Conservation (phyloP, 2,113 vertebrate species). For the Ancistrus triradiatus region DNA sequence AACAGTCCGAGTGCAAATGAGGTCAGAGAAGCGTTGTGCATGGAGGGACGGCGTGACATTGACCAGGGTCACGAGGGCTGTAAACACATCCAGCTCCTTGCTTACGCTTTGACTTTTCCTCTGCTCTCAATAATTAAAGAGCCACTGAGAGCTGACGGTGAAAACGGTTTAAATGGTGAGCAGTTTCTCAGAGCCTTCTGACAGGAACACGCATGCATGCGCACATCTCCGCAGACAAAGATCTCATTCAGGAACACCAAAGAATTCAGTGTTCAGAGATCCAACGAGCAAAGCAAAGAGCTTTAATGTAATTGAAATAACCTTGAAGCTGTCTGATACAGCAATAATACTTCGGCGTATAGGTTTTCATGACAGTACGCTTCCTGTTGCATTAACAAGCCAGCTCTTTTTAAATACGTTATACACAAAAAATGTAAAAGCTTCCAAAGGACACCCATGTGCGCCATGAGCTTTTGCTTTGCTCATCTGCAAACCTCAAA, state of each 20-base stretch:
- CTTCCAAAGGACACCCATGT: too few relatives aligned
- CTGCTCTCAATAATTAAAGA: conserved; percentile 37
- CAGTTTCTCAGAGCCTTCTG: neutral
- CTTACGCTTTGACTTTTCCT: conserved; percentile 25
- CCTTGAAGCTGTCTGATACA: neutral
- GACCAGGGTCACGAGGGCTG: conserved; percentile 22
- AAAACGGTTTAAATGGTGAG: conserved; percentile 10
- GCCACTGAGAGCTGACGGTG: conserved; percentile 23
- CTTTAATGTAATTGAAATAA: too few relatives aligned
- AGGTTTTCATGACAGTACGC: neutral
- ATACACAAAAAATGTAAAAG: neutral
- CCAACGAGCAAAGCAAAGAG: neutral
- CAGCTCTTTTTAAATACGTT: too few relatives aligned
- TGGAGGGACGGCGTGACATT: conserved; percentile 19
- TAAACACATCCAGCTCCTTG: conserved; percentile 23
- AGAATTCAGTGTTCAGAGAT: conserved; percentile 1
- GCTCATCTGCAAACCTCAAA: too few relatives aligned
- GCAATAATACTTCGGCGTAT: neutral
- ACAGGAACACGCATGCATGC: too few relatives aligned
- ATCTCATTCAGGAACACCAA: conserved; percentile 1
- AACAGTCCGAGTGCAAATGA: neutral
- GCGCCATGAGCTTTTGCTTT: too few relatives aligned
- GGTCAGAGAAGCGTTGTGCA: too few relatives aligned
- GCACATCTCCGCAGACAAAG: neutral
- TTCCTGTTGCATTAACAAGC: neutral